A percentile compares a stretch with the other conserved stretches of the same genome.
Evolutionary conservation across 2,797 vertebrate species (phyloP).

Genomic region (Danio kyathit): DNA sequence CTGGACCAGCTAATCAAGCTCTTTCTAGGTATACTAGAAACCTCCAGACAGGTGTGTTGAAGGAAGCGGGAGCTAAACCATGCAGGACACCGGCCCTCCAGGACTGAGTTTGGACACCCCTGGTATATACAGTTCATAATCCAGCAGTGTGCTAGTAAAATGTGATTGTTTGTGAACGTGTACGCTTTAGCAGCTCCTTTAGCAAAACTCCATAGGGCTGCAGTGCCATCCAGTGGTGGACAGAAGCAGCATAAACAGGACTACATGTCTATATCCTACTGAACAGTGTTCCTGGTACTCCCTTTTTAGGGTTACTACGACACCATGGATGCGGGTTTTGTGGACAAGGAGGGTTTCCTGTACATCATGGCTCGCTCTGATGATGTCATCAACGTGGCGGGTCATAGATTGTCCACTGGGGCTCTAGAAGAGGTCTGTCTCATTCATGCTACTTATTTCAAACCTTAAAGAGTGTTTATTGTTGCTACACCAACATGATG

Average conservation of each 20-base stretch:
- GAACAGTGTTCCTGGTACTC: not conserved
- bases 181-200: not conserved
- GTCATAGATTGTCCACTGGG: constrained; percentile 93
- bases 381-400: constrained; percentile 96
- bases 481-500: too few relatives aligned
- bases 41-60: too few relatives aligned
- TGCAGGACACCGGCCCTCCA: too few relatives aligned
- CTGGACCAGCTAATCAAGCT: too few relatives aligned
- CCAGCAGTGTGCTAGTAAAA: too few relatives aligned
- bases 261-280: not conserved
- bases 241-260: not conserved
- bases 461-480: too few relatives aligned
- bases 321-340: constrained; percentile 94
- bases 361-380: constrained; percentile 95
- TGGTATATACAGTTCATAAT: too few relatives aligned
- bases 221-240: not conserved
- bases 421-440: constrained; percentile 90
- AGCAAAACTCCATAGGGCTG: not conserved
- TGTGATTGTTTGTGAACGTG: not conserved
- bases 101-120: too few relatives aligned
- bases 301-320: constrained; percentile 89
- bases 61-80: too few relatives aligned
- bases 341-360: constrained; percentile 90
- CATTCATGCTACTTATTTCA: too few relatives aligned
- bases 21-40: too few relatives aligned